Conservation (phyloP, 2,888 invertebrate genomes). For the Achlya flavicornis region DNA sequence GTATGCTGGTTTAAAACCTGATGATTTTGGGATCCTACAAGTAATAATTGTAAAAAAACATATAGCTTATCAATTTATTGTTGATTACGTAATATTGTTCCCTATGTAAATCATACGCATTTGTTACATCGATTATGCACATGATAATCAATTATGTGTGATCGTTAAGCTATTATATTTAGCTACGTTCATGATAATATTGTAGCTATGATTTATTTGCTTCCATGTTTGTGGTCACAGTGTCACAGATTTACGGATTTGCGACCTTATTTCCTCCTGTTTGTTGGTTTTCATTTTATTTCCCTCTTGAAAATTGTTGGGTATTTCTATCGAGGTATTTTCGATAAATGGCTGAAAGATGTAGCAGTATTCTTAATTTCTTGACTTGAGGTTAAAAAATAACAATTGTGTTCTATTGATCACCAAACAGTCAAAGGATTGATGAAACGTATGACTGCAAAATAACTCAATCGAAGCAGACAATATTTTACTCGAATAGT, state of each 20-base stretch:
- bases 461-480: neutral
- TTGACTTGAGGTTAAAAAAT: too few relatives aligned
- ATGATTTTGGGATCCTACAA: too few relatives aligned
- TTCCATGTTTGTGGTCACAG: slow-evolving; percentile 8
- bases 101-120: slow-evolving; percentile 21
- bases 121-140: slow-evolving; percentile 23
- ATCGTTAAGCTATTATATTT: slow-evolving; percentile 24
- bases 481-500: neutral
- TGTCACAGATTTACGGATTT: neutral
- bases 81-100: neutral
- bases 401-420: too few relatives aligned
- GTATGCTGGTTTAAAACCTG: too few relatives aligned
- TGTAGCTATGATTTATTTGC: slow-evolving; percentile 11
- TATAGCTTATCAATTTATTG: neutral
- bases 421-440: too few relatives aligned
- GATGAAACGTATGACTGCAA: too few relatives aligned
- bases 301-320: too few relatives aligned
- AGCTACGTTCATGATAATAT: slow-evolving; percentile 12
- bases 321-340: too few relatives aligned
- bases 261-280: neutral
- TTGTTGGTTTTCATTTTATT: neutral
- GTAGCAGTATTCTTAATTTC: too few relatives aligned
- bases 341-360: too few relatives aligned
- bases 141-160: slow-evolving; percentile 31
- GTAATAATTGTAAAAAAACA: too few relatives aligned